Conservation (phyloP, 1,140 invertebrate species). For the Samia ricini region DNA sequence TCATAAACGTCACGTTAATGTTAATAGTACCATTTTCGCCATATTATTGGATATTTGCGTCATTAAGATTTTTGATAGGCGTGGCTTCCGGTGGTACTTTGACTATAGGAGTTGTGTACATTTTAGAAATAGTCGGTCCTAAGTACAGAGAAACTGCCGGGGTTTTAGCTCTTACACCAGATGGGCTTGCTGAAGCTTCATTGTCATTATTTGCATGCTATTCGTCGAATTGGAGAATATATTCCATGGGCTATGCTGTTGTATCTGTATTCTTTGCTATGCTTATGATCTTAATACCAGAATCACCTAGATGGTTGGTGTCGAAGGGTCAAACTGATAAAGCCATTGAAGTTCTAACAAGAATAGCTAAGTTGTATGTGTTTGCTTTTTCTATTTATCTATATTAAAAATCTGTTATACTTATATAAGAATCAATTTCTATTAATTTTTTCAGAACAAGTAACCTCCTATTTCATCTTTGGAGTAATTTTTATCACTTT, state of each 20-base stretch:
- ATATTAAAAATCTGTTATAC: too few species aligned
- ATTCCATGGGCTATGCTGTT: constrained; percentile 25
- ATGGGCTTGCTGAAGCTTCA: constrained; percentile 33
- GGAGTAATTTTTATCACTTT: too few species aligned
- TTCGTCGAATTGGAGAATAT: constrained; percentile 37
- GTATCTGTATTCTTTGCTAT: constrained; percentile 31
- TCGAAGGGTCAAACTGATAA: constrained; percentile 32
- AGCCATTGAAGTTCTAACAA: constrained; percentile 33
- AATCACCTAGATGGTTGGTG: constrained; percentile 52
- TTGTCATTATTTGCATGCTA: constrained; percentile 42
- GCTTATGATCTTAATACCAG: constrained; percentile 35
- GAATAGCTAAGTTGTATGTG: constrained; percentile 41
- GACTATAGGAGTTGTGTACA: constrained; percentile 27
- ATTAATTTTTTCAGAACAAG: not conserved
- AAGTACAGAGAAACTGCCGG: constrained; percentile 37
- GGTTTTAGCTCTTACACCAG: constrained; percentile 27
- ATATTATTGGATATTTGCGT: constrained; percentile 37
- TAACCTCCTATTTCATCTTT: too few species aligned
- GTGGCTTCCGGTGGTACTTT: constrained; percentile 40
- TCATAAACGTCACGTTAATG: constrained; percentile 38
- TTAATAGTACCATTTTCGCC: constrained; percentile 32
- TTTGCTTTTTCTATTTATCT: not conserved
- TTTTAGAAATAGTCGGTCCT: constrained; percentile 43
- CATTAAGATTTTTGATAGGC: constrained; percentile 38
- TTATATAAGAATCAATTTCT: not conserved